A percentile compares a stretch with the other conserved stretches of the same genome.
These are phyloP conservation scores for Tenebrio molitor DNA, from an alignment of 1,140 invertebrate genomes.

Conservation along the genomic window DNA sequence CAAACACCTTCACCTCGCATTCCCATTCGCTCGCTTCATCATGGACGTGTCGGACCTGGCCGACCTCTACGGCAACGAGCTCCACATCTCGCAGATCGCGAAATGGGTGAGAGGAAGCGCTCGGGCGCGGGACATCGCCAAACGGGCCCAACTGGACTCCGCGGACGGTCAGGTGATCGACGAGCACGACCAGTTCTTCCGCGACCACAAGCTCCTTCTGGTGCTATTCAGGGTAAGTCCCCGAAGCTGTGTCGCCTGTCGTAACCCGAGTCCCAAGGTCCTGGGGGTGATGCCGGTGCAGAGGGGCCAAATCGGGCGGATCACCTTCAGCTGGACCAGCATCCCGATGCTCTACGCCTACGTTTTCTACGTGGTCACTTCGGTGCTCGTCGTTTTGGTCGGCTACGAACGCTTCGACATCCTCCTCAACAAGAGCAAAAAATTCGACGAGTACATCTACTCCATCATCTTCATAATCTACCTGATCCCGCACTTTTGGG, in stretches of 20 bases:
- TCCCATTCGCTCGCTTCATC: too few relatives aligned
- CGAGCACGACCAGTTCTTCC: conserved; percentile 73
- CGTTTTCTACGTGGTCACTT: conserved; percentile 71
- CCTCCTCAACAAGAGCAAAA: conserved; percentile 68
- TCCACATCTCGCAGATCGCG: conserved; percentile 52
- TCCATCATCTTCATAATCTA: conserved; percentile 74
- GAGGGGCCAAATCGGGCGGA: conserved; percentile 66
- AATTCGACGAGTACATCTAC: conserved; percentile 76
- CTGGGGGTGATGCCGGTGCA: conserved; percentile 74
- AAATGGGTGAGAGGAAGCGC: conserved; percentile 63
- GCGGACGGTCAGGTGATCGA: conserved; percentile 70
- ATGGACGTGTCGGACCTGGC: conserved; percentile 50
- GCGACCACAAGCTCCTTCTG: conserved; percentile 73
- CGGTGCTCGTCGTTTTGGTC: conserved; percentile 69
- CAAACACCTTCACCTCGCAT: too few relatives aligned
- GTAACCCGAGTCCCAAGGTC: conserved; percentile 54
- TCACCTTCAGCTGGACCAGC: conserved; percentile 73
- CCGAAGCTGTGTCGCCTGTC: conserved; percentile 12
- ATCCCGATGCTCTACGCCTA: conserved; percentile 72
- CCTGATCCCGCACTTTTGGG: conserved; percentile 74
- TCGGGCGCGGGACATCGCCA: conserved; percentile 59
- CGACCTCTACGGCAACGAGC: conserved; percentile 57
- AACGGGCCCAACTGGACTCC: conserved; percentile 67
- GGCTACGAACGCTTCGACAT: conserved; percentile 72
- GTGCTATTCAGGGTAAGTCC: conserved; percentile 69